Conservation (phyloP, 2,888 invertebrate genomes). For the Lithophane semibrunnea region DNA sequence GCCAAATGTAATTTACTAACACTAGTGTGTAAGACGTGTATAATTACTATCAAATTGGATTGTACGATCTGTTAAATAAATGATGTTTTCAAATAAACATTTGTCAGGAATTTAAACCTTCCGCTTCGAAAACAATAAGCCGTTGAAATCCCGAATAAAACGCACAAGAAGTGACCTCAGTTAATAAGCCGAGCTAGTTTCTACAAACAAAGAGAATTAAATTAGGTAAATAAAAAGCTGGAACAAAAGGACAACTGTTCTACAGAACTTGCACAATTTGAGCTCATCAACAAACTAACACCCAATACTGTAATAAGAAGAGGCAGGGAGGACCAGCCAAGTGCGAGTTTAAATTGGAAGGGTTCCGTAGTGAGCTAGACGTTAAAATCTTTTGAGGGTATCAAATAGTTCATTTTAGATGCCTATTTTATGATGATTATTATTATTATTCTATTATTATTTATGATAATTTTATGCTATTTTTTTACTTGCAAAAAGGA, state of each 20-base stretch:
- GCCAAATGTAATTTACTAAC: too few species aligned
- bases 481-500: too few species aligned
- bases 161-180: not conserved
- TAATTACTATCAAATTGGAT: too few species aligned
- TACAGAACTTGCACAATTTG: conserved; percentile 14
- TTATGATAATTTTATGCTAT: too few species aligned
- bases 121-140: not conserved
- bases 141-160: not conserved
- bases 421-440: too few species aligned
- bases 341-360: not conserved
- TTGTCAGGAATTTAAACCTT: not conserved
- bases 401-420: not conserved
- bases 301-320: conserved; percentile 10
- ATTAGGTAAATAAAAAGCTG: not conserved
- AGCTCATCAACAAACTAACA: conserved; percentile 20
- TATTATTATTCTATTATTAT: too few species aligned
- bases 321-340: not conserved
- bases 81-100: too few species aligned
- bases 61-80: too few species aligned
- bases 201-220: conserved; percentile 12
- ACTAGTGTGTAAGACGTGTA: too few species aligned
- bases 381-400: not conserved
- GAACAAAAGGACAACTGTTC: not conserved
- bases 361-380: conserved; percentile 6
- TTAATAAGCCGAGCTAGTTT: conserved; percentile 6